phyloP scores from a whole-genome alignment of 2,888 invertebrate genomes.

The Drosophila falleni region DNA sequence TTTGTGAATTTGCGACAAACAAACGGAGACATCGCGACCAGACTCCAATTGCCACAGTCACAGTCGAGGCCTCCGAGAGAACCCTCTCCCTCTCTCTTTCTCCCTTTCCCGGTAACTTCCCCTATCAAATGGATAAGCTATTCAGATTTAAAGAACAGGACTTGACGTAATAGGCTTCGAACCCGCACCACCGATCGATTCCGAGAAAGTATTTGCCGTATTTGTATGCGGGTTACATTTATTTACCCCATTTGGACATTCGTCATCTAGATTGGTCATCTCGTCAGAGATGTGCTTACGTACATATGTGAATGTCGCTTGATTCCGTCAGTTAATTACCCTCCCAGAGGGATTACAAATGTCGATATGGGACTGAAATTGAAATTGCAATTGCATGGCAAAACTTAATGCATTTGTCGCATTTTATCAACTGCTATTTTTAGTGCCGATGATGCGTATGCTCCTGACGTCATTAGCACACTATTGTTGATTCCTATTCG shows the following conservation, averaged over 20 bases:
- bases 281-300: conserved; percentile 3
- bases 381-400: conserved; percentile 39
- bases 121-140: conserved; percentile 22
- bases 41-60: conserved; percentile 79
- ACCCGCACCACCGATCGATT: conserved; percentile 6
- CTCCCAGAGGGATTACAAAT: conserved; percentile 7
- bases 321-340: conserved; percentile 5
- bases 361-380: conserved; percentile 7
- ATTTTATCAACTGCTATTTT: conserved; percentile 32
- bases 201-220: neutral
- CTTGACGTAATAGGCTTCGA: conserved; percentile 9
- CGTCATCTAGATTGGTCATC: conserved; percentile 46
- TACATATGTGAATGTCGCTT: conserved; percentile 16
- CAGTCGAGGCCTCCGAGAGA: conserved; percentile 9
- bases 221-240: conserved; percentile 26
- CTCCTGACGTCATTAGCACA: conserved; percentile 22
- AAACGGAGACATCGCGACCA: conserved; percentile 80
- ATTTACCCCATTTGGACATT: conserved; percentile 19
- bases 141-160: conserved; percentile 12
- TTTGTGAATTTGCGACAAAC: conserved; percentile 82
- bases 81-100: neutral
- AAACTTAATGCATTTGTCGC: conserved; percentile 21
- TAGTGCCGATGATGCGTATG: conserved; percentile 24
- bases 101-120: neutral
- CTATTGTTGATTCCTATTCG: conserved; percentile 11